Evolutionary conservation across 2,797 vertebrate genomes (phyloP), one percentile per base, ranked within the genome.

Genomic region (Chromis chromis): DNA sequence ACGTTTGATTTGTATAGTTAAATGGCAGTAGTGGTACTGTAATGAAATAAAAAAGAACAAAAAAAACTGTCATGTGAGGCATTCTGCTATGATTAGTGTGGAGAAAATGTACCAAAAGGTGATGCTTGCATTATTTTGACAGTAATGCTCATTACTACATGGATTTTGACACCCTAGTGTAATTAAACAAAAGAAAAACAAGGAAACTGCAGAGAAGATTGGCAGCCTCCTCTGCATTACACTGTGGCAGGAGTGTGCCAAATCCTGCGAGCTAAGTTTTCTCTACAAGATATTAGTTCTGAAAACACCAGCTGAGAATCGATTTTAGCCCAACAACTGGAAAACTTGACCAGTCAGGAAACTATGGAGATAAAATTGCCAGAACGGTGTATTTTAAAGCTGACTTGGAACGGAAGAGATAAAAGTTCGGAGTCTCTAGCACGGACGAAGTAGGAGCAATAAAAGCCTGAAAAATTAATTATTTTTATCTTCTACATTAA

Each of bases 71-170:
- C 48, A 10, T 48, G 39, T 66, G 24, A 67, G 52, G 19, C 48
- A 5, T 31, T 76, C 21, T 49, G 53, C 61, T 49, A 59, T 57
- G 57, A 82, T 85, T 73, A 73, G 50, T 36, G 57, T 9, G 25
- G 16, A 13, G 8, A 58, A 69, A 73, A 27, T 6, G 22, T 11
- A 11, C 9, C 46, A 56, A 74, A 61, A 60, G 65, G 50, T 48
- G 68, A 67, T 13, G 31, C 31, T 28, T 71, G 40, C 48, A 42
- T 74, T 82, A 76, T 81, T 76, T 81, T 87, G 82, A 75, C 86
- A 67, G 78, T 52, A 54, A 75, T 64, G 31, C 50, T 75, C 58
- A 48, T 86, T 78, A 80, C 39, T 22, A 16, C 40, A n/a, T 22
- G 40, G 49, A n/a, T 27, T 68, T 62, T 70, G 69, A 78, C 76